These are phyloP conservation scores for Petrocephalus sullivani DNA, from an alignment of 2,797 vertebrate genomes.

Conservation along the genomic window DNA sequence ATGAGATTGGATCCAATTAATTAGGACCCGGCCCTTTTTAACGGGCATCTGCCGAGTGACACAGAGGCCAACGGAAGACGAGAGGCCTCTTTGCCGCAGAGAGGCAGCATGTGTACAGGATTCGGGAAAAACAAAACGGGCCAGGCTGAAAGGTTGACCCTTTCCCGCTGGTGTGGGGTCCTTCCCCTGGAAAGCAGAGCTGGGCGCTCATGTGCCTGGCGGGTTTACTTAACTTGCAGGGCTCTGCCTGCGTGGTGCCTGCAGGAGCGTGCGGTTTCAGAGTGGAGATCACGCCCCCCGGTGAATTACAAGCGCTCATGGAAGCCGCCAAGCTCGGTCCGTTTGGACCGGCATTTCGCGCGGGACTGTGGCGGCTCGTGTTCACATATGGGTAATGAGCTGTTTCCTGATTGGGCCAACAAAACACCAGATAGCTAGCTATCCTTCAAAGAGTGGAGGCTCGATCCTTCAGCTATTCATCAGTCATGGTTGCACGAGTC, in stretches of 20 bases:
- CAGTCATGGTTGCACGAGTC: background rate
- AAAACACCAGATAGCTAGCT: background rate
- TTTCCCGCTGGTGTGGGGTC: slow-evolving; percentile 51
- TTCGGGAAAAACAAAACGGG: slow-evolving; percentile 33
- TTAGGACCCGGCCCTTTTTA: slow-evolving; percentile 12
- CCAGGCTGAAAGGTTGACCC: slow-evolving; percentile 43
- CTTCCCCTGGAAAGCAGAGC: slow-evolving; percentile 21
- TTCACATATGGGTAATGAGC: background rate
- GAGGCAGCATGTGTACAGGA: slow-evolving; percentile 77
- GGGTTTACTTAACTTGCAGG: background rate
- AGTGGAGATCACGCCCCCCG: background rate
- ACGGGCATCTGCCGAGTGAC: background rate
- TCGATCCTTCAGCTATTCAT: background rate
- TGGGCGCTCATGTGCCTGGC: background rate
- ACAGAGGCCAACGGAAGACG: slow-evolving; percentile 24
- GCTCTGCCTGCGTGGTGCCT: background rate
- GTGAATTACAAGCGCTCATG: background rate
- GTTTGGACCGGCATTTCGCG: background rate
- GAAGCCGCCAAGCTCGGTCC: background rate
- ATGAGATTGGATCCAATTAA: slow-evolving; percentile 14
- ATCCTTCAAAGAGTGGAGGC: background rate
- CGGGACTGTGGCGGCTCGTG: background rate
- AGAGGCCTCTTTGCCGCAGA: slow-evolving; percentile 65
- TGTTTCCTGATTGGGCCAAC: background rate
- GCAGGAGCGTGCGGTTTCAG: background rate